Evolutionary conservation across 2,113 vertebrate genomes (phyloP).

Genomic region (Atrichornis clamosus): DNA sequence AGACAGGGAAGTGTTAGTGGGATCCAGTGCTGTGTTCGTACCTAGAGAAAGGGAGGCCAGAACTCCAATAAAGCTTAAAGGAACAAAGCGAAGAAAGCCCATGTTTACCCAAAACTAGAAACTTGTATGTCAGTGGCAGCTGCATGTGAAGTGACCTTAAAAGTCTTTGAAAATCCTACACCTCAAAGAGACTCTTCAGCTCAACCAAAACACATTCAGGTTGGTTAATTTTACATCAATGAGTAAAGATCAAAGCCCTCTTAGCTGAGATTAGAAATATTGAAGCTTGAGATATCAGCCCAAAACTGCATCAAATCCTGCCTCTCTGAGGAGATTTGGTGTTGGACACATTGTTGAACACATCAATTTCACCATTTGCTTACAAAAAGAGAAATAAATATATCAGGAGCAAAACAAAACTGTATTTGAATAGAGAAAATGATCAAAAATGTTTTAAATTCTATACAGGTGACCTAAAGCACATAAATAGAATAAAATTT

Average conservation of each 20-base stretch:
- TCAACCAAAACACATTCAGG: neutral
- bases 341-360: neutral
- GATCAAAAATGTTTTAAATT: neutral
- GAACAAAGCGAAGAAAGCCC: neutral
- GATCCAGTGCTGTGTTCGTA: neutral
- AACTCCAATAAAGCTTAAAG: neutral
- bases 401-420: rapidly evolving
- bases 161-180: neutral
- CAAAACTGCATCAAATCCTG: neutral
- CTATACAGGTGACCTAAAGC: neutral
- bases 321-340: neutral
- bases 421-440: neutral
- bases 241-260: neutral
- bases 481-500: neutral
- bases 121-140: neutral
- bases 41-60: neutral
- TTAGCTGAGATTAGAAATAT: neutral
- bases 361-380: neutral
- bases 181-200: neutral
- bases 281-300: neutral
- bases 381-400: neutral
- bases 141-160: neutral
- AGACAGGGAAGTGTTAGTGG: neutral
- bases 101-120: neutral
- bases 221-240: constrained; percentile 19